Conservation (phyloP, 2,888 invertebrate genomes). For the Apomyelois bistriatella region DNA sequence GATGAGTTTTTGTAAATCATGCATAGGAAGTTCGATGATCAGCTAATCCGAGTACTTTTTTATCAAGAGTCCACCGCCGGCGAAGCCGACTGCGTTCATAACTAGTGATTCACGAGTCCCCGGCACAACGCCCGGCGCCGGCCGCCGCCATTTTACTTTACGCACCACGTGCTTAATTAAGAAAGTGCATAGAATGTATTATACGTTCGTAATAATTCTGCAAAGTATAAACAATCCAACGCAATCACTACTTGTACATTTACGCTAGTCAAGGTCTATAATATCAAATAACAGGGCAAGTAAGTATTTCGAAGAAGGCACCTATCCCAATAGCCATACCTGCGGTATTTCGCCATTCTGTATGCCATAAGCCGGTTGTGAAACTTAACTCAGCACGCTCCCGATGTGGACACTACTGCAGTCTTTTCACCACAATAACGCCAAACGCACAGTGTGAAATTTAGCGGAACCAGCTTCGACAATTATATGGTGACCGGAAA, state of each 20-base stretch:
- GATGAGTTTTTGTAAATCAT: no score
- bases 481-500: constrained; percentile 3
- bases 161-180: constrained; percentile 66
- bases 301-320: not conserved
- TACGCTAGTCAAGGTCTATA: no score
- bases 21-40: not conserved
- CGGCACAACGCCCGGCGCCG: constrained; percentile 22
- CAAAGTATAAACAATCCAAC: constrained; percentile 7
- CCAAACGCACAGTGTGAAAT: not conserved
- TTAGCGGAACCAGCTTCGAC: not conserved
- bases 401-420: constrained; percentile 26
- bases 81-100: constrained; percentile 15
- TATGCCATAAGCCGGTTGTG: constrained; percentile 43
- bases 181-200: constrained; percentile 36
- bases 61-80: constrained; percentile 18
- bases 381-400: constrained; percentile 34
- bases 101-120: constrained; percentile 33
- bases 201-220: constrained; percentile 22
- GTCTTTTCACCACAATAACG: constrained; percentile 18
- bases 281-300: no score
- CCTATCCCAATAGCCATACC: constrained; percentile 39
- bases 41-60: constrained; percentile 2
- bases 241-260: no score
- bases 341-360: constrained; percentile 67
- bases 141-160: constrained; percentile 71